Conservation (phyloP, 2,797 vertebrate species). For the Gobionotothen gibberifrons region DNA sequence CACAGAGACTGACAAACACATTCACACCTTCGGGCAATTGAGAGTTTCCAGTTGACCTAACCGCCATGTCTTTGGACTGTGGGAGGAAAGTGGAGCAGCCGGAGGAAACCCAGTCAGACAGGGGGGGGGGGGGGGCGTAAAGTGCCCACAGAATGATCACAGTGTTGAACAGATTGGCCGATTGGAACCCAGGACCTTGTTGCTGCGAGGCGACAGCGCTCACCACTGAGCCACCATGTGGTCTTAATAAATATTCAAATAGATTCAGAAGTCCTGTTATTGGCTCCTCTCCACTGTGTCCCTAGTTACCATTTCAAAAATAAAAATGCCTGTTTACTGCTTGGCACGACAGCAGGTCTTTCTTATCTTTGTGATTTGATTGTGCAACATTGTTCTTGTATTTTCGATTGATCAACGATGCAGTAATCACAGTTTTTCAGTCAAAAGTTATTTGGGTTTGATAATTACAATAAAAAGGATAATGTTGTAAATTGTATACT, state of each 20-base stretch:
- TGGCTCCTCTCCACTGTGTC: background rate
- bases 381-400: background rate
- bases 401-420: slow-evolving; percentile 2
- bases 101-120: slow-evolving; percentile 41
- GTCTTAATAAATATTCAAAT: slow-evolving; percentile 23
- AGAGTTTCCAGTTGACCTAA: slow-evolving; percentile 66
- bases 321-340: slow-evolving; percentile 5
- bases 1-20: slow-evolving; percentile 53
- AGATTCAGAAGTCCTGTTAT: slow-evolving; percentile 2
- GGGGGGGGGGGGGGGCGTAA: slow-evolving; percentile 21
- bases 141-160: slow-evolving; percentile 19
- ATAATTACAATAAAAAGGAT: slow-evolving; percentile 11
- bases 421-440: background rate
- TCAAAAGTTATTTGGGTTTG: background rate
- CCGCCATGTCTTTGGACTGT: slow-evolving; percentile 48
- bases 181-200: slow-evolving; percentile 25
- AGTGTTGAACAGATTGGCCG: slow-evolving; percentile 32
- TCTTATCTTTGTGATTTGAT: background rate
- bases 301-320: slow-evolving; percentile 7
- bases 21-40: slow-evolving; percentile 58
- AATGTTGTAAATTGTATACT: background rate
- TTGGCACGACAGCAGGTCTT: background rate
- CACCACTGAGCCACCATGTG: slow-evolving; percentile 16
- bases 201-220: slow-evolving; percentile 11
- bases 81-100: slow-evolving; percentile 56